Evolutionary conservation across 2,797 vertebrate genomes (phyloP).

Genomic region (Sebastes cheni): DNA sequence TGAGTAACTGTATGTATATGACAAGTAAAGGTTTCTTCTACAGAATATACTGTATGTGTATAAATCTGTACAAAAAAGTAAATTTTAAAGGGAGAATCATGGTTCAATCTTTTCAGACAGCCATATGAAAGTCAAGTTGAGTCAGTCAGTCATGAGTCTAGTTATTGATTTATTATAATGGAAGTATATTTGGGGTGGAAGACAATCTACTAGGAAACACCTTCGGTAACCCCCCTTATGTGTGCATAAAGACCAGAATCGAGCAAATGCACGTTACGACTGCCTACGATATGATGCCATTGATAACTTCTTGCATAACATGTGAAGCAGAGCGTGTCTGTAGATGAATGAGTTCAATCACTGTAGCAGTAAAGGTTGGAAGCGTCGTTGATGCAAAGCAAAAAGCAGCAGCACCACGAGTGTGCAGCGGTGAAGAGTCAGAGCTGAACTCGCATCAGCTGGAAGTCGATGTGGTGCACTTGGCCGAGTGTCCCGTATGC

Average conservation of each 20-base stretch:
- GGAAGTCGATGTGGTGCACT: neutral
- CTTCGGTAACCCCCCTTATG: neutral
- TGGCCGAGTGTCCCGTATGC: neutral
- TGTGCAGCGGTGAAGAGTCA: neutral
- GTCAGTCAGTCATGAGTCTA: neutral
- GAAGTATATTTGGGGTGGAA: neutral
- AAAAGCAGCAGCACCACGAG: neutral
- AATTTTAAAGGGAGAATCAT: neutral
- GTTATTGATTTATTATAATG: neutral
- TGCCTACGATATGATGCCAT: neutral
- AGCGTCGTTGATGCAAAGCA: neutral
- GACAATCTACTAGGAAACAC: neutral
- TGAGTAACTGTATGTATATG: too few species aligned
- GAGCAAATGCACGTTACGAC: neutral
- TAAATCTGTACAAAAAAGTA: neutral
- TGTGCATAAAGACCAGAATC: conserved; percentile 1
- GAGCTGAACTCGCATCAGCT: conserved; percentile 1
- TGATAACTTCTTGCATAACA: neutral
- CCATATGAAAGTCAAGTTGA: neutral
- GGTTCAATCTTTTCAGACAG: neutral
- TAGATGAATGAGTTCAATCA: neutral
- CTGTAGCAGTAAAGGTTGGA: neutral
- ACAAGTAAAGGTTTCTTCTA: too few species aligned
- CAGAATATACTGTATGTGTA: neutral
- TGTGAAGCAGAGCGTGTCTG: conserved; percentile 6